These are phyloP conservation scores for Danionella dracula DNA, from an alignment of 2,797 vertebrate genomes.

Conservation along the genomic window DNA sequence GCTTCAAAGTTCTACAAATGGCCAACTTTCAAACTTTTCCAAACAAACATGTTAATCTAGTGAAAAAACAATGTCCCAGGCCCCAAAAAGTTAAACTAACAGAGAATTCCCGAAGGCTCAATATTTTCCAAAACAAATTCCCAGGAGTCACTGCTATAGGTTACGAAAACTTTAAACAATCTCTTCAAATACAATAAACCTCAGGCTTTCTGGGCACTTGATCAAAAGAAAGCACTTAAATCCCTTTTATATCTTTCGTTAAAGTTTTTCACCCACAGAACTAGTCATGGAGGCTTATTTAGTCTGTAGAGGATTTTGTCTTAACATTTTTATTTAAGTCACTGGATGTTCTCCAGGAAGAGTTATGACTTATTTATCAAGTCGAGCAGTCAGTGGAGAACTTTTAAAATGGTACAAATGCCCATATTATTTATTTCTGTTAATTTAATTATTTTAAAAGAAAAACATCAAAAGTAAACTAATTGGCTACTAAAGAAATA, in stretches of 20 bases:
- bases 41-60: too few species aligned
- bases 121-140: constrained; percentile 3
- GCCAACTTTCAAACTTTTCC: too few species aligned
- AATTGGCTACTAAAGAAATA: too few species aligned
- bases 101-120: background rate
- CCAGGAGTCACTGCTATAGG: constrained; percentile 9
- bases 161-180: constrained; percentile 2
- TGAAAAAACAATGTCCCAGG: background rate
- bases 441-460: too few species aligned
- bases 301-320: constrained; percentile 25
- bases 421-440: too few species aligned
- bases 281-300: constrained; percentile 32
- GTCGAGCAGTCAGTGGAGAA: background rate
- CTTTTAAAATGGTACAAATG: too few species aligned
- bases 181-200: constrained; percentile 10
- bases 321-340: constrained; percentile 35
- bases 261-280: constrained; percentile 16
- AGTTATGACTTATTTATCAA: constrained; percentile 35
- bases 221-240: constrained; percentile 30
- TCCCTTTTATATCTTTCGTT: constrained; percentile 5
- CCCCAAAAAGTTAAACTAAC: constrained; percentile 5
- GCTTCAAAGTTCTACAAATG: too few species aligned
- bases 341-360: constrained; percentile 23
- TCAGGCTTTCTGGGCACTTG: constrained; percentile 1
- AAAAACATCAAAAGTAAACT: too few species aligned